These are phyloP conservation scores for Laterallus jamaicensis DNA, from an alignment of 2,113 vertebrate species.

Conservation along the genomic window DNA sequence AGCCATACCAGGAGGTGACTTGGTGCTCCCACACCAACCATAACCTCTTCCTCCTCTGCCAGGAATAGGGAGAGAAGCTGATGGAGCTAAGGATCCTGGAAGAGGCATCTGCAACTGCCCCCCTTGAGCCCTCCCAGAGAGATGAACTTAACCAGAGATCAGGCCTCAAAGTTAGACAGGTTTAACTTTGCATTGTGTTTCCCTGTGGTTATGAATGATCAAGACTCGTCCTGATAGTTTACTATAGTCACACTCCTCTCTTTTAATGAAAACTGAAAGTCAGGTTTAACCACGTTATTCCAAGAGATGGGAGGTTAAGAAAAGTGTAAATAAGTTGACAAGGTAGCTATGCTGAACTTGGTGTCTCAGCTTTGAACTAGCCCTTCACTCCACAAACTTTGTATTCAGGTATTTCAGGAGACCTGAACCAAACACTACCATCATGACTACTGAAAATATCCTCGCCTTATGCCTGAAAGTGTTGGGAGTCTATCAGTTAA, in stretches of 20 bases:
- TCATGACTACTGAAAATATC: not conserved
- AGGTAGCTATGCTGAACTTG: not conserved
- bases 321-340: not conserved
- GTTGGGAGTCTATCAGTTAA: not conserved
- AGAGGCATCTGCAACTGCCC: not conserved
- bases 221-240: not conserved
- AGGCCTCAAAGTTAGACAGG: not conserved
- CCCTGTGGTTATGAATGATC: not conserved
- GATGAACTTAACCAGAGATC: not conserved
- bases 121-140: accelerated
- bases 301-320: not conserved
- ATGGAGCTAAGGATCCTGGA: not conserved
- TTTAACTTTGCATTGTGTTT: not conserved
- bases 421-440: not conserved
- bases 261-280: not conserved
- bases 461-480: not conserved
- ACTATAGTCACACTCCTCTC: not conserved
- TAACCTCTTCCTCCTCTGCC: not conserved
- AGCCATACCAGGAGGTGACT: not conserved
- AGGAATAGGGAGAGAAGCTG: not conserved
- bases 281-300: not conserved
- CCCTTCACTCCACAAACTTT: not conserved
- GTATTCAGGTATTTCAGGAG: accelerated
- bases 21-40: not conserved
- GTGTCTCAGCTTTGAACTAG: not conserved